Evolutionary conservation across 2,797 vertebrate species (phyloP).

Genomic region (Danio choprae): DNA sequence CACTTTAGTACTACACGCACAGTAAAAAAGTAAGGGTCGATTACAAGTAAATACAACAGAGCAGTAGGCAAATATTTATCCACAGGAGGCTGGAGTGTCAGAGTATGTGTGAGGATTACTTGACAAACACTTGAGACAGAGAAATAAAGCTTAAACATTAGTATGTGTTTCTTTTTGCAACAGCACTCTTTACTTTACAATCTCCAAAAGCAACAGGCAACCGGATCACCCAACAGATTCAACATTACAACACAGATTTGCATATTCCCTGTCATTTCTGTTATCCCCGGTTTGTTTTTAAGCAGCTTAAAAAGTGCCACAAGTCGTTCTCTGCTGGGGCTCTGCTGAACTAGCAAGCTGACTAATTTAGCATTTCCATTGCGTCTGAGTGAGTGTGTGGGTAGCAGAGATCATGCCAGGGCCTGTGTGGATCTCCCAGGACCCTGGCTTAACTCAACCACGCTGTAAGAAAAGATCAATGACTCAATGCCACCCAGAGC

Average conservation of each 20-base stretch:
- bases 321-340: constrained; percentile 15
- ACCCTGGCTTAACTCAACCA: constrained; percentile 38
- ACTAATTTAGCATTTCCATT: constrained; percentile 42
- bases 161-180: background rate
- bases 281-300: constrained; percentile 1
- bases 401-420: constrained; percentile 22
- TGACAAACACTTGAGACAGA: constrained; percentile 33
- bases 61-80: constrained; percentile 54
- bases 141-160: constrained; percentile 19
- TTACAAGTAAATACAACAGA: constrained; percentile 43
- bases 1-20: constrained; percentile 46
- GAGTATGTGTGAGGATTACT: constrained; percentile 40
- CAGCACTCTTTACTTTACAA: constrained; percentile 8
- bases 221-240: constrained; percentile 6
- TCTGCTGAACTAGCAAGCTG: constrained; percentile 25
- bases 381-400: constrained; percentile 23
- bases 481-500: constrained; percentile 45
- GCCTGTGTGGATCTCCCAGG: constrained; percentile 42
- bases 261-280: constrained; percentile 3
- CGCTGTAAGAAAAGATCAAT: constrained; percentile 40
- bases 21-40: constrained; percentile 38
- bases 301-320: background rate
- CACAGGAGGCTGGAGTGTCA: constrained; percentile 49
- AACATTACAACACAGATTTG: constrained; percentile 6
- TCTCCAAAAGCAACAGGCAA: background rate